Conservation (phyloP, 2,797 vertebrate genomes). For the Paedocypris micromegethes region DNA sequence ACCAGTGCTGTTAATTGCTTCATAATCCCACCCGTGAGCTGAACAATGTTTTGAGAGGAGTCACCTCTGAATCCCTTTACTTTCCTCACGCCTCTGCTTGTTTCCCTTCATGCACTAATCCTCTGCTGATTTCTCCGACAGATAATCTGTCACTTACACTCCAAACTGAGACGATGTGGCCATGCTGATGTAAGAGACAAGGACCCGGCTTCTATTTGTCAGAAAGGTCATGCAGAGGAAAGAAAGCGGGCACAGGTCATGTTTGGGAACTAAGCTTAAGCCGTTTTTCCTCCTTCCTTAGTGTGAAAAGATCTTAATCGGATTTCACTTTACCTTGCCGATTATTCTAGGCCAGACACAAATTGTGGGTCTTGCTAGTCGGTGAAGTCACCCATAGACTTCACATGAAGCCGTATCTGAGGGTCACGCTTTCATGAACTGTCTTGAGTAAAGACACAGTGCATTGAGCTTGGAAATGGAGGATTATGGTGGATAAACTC, state of each 20-base stretch:
- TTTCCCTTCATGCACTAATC: constrained; percentile 57
- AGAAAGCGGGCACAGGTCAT: constrained; percentile 16
- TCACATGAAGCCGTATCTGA: constrained; percentile 6
- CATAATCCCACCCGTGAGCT: constrained; percentile 42
- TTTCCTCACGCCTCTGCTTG: constrained; percentile 1
- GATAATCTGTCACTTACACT: constrained; percentile 49
- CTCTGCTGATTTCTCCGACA: constrained; percentile 54
- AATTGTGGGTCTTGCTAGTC: constrained; percentile 2
- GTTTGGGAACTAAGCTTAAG: constrained; percentile 14
- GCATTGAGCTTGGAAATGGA: constrained; percentile 23
- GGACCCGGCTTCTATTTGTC: constrained; percentile 23
- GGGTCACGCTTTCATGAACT: constrained; percentile 9
- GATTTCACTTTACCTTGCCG: background rate
- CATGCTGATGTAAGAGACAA: constrained; percentile 12
- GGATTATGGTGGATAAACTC: constrained; percentile 34
- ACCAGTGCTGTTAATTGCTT: constrained; percentile 46
- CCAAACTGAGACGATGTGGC: constrained; percentile 12
- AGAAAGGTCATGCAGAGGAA: constrained; percentile 5
- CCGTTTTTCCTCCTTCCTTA: background rate
- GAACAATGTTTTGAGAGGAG: constrained; percentile 18
- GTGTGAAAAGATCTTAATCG: background rate
- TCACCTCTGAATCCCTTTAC: constrained; percentile 4
- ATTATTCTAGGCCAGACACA: background rate
- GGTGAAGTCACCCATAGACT: background rate
- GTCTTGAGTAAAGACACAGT: constrained; percentile 14